Percentiles rank a stretch among this genome's conserved stretches.
These are phyloP conservation scores for Procambarus virginalis DNA, from an alignment of 1,140 invertebrate genomes.

Conservation along the genomic window DNA sequence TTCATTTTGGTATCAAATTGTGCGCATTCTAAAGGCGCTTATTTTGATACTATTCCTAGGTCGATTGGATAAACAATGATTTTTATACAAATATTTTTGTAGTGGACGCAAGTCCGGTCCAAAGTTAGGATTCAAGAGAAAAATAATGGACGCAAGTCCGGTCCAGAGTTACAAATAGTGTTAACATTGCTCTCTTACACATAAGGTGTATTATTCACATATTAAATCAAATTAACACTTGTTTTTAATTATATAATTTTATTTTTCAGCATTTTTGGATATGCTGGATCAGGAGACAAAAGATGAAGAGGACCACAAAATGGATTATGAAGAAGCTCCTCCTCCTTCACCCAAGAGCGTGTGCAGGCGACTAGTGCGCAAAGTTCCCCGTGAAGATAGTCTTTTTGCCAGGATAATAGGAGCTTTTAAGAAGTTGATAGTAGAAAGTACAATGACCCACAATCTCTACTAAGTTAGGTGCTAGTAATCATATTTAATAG, in stretches of 20 bases:
- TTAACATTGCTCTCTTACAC: too few species aligned
- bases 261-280: conserved; percentile 45
- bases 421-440: conserved; percentile 32
- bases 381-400: conserved; percentile 42
- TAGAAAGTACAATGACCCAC: conserved; percentile 52
- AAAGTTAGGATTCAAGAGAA: too few species aligned
- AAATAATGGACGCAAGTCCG: too few species aligned
- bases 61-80: too few species aligned
- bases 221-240: background rate
- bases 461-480: conserved; percentile 22
- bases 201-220: background rate
- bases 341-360: background rate
- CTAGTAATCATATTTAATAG: background rate
- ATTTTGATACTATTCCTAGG: too few species aligned
- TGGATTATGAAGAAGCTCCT: conserved; percentile 36
- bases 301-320: conserved; percentile 14
- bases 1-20: too few species aligned
- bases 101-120: too few species aligned
- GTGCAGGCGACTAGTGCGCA: background rate
- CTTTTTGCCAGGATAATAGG: conserved; percentile 45
- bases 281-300: background rate
- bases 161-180: too few species aligned
- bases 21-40: too few species aligned
- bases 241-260: background rate
- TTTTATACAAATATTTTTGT: too few species aligned